phyloP scores from a whole-genome alignment of 2,888 invertebrate genomes.

The Perithous albicinctus region DNA sequence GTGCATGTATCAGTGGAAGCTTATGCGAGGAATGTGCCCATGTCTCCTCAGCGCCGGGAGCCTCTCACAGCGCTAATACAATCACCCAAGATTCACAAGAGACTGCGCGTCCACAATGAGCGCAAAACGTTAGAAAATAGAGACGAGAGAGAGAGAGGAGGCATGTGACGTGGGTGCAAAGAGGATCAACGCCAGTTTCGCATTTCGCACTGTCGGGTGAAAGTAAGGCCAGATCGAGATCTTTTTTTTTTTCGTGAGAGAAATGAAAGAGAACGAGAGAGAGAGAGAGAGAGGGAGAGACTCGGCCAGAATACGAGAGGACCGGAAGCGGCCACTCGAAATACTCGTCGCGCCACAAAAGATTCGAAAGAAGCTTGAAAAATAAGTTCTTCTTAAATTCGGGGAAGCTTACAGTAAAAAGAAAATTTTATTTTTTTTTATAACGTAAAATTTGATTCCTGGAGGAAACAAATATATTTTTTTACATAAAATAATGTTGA shows the following conservation, averaged over 20 bases:
- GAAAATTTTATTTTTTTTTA: too few species aligned
- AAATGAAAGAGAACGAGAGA: too few species aligned
- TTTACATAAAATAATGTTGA: too few species aligned
- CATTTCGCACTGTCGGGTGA: constrained; percentile 58
- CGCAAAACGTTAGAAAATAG: constrained; percentile 34
- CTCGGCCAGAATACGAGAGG: constrained; percentile 49
- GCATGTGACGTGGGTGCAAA: constrained; percentile 44
- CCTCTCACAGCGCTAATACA: constrained; percentile 13
- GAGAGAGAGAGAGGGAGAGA: too few species aligned
- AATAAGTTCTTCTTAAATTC: background rate
- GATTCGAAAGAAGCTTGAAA: constrained; percentile 13
- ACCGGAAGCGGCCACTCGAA: constrained; percentile 62
- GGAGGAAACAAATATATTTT: too few species aligned
- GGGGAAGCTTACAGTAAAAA: background rate
- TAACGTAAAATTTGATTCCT: too few species aligned
- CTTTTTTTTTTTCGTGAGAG: constrained; percentile 35
- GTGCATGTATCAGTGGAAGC: background rate
- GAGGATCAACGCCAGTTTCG: constrained; percentile 42
- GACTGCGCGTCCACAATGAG: constrained; percentile 47
- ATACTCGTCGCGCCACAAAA: constrained; percentile 38
- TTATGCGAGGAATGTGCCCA: background rate
- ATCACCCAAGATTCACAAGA: constrained; percentile 38
- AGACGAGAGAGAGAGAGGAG: background rate
- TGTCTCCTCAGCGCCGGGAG: constrained; percentile 10
- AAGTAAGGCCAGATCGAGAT: constrained; percentile 57